Evolutionary conservation across 2,797 vertebrate genomes (phyloP), one percentile per base, ranked within the genome.

Genomic region (Allobates femoralis): DNA sequence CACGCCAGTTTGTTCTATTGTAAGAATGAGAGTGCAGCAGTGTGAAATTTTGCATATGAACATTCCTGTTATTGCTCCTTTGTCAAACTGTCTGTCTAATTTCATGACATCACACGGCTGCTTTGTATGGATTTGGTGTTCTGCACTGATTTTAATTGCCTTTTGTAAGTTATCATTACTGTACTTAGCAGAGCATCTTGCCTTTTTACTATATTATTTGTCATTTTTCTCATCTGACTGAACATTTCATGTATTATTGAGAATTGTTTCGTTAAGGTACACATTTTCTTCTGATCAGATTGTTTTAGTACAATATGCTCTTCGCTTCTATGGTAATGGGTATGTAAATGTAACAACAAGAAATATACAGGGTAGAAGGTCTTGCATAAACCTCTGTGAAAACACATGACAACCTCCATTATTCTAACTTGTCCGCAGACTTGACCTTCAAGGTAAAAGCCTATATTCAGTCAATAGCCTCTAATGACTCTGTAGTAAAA

Each of bases 41-140:
- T 46, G 32, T 87, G 82, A 74, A 87, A 87, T 87, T 80, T 75
- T 75, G 86, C 82, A 84, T 81, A 79, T 84, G 79, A 87, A 84
- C 86, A 80, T 74, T 80, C 81, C 76, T 75, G 77, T 84, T 87
- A 87, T 84, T 79, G 76, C 77, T 84, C 67, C 76, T 77, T 84
- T 87, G 86, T 87, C 56, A 46, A 87, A 55, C 30, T 87, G 86
- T 87, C 86, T 84, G 77, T 87, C 81, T 87, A 84, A 84, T 84
- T 81, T 66, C 58, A 87, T 87, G 86, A 87, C 76, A 75, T 87
- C 67, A 84, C 55, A 67, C 5, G 37, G 34, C 69, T 87, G 67
- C 76, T 87, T 76, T 80, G 56, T 81, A 84, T 75, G 81, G 81
- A 53, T 79, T 79, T 74, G 74, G 41, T 84, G 81, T 74, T 79